Evolutionary conservation across 1,140 invertebrate species (phyloP).

Genomic region (Kradibia gibbosae): DNA sequence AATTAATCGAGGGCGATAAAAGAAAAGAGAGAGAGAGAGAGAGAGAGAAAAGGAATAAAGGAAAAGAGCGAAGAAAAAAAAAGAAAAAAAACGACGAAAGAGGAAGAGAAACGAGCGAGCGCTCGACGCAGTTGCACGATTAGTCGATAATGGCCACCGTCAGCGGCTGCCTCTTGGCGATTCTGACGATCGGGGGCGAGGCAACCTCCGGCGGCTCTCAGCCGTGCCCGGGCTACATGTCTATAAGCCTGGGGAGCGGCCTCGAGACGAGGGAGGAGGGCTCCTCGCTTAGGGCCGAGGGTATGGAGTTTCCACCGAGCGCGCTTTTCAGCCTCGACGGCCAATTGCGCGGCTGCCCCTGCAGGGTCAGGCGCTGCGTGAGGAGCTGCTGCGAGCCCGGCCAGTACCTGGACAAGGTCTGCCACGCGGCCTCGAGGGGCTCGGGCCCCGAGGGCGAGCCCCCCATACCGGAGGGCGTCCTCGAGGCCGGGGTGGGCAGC

Average conservation of each 20-base stretch:
- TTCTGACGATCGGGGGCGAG: background rate
- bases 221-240: constrained; percentile 11
- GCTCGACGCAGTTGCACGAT: too few species aligned
- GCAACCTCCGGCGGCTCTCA: background rate
- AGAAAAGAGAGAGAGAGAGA: too few species aligned
- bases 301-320: constrained; percentile 7
- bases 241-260: constrained; percentile 22
- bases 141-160: too few species aligned
- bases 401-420: background rate
- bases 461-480: background rate
- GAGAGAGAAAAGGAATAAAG: background rate
- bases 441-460: background rate
- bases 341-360: constrained; percentile 47
- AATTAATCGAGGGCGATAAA: too few species aligned
- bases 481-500: background rate
- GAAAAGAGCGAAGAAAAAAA: too few species aligned
- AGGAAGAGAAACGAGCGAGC: too few species aligned
- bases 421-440: background rate
- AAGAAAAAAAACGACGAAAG: too few species aligned
- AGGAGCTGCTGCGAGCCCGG: constrained; percentile 48
- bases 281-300: constrained; percentile 29
- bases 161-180: too few species aligned
- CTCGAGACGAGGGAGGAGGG: background rate
- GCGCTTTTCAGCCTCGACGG: constrained; percentile 26
- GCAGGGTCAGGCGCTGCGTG: constrained; percentile 43